Conservation (phyloP, 2,113 vertebrate genomes). For the Oplegnathus fasciatus region DNA sequence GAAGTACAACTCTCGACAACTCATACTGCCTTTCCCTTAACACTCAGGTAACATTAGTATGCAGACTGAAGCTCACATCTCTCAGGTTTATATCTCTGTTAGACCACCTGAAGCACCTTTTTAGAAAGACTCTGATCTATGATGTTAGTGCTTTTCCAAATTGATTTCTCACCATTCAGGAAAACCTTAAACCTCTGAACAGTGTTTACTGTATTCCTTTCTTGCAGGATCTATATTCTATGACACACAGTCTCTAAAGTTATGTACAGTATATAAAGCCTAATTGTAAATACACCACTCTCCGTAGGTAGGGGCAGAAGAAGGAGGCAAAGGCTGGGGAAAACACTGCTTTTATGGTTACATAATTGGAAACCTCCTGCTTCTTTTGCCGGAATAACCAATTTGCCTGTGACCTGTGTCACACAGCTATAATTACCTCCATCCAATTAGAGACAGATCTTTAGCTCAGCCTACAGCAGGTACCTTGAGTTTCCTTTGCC, state of each 20-base stretch:
- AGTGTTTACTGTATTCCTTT: constrained; percentile 4
- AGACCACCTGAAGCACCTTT: constrained; percentile 42
- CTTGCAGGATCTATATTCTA: background rate
- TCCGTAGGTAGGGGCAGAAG: background rate
- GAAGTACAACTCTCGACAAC: constrained; percentile 20
- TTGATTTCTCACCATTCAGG: constrained; percentile 30
- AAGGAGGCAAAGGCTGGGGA: constrained; percentile 22
- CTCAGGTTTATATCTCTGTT: constrained; percentile 33
- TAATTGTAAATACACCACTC: constrained; percentile 27
- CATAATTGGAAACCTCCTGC: constrained; percentile 67
- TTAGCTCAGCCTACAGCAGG: constrained; percentile 49
- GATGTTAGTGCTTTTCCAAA: constrained; percentile 37
- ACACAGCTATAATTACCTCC: constrained; percentile 66
- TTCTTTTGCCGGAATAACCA: constrained; percentile 50
- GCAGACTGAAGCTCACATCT: constrained; percentile 23
- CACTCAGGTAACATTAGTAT: constrained; percentile 42
- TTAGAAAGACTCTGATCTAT: constrained; percentile 26
- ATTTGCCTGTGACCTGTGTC: constrained; percentile 65
- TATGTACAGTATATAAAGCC: background rate
- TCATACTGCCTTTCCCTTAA: constrained; percentile 24
- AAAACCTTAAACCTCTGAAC: constrained; percentile 18
- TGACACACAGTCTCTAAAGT: background rate
- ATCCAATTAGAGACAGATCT: constrained; percentile 69
- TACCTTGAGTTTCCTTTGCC: constrained; percentile 33
- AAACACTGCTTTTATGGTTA: constrained; percentile 47